phyloP scores from a whole-genome alignment of 2,113 vertebrate genomes.

The Corythaixoides concolor region DNA sequence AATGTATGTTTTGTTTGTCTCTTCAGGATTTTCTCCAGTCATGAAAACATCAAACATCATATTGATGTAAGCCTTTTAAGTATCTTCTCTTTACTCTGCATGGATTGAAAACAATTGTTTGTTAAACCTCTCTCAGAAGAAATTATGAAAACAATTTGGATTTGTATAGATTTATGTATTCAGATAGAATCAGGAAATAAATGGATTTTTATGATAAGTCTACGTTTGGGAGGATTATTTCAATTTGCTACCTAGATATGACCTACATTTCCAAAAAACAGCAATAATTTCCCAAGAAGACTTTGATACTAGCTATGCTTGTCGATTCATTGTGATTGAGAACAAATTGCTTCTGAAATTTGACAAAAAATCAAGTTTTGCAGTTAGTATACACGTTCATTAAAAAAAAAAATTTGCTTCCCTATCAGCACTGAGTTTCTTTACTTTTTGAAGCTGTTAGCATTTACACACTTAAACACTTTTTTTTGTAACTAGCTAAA shows the following conservation, averaged over 20 bases:
- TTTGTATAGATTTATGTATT: conserved; percentile 20
- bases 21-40: not conserved
- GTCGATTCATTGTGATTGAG: not conserved
- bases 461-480: not conserved
- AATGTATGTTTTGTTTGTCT: not conserved
- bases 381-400: not conserved
- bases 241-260: conserved; percentile 17
- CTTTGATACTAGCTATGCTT: not conserved
- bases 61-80: not conserved
- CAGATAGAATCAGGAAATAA: conserved; percentile 2
- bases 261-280: conserved; percentile 16
- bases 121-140: conserved; percentile 6
- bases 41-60: not conserved
- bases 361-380: not conserved
- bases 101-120: not conserved
- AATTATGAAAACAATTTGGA: conserved; percentile 9
- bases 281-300: not conserved
- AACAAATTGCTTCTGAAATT: not conserved
- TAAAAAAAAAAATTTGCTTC: not conserved
- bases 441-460: not conserved
- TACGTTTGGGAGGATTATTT: conserved; percentile 25
- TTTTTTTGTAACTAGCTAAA: not conserved
- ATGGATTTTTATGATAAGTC: conserved; percentile 37
- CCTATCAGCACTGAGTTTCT: not conserved
- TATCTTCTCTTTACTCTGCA: not conserved